Percentiles rank a stretch among this genome's conserved stretches.
These are phyloP conservation scores for Allacma fusca DNA, from an alignment of 2,888 invertebrate species.

Conservation along the genomic window DNA sequence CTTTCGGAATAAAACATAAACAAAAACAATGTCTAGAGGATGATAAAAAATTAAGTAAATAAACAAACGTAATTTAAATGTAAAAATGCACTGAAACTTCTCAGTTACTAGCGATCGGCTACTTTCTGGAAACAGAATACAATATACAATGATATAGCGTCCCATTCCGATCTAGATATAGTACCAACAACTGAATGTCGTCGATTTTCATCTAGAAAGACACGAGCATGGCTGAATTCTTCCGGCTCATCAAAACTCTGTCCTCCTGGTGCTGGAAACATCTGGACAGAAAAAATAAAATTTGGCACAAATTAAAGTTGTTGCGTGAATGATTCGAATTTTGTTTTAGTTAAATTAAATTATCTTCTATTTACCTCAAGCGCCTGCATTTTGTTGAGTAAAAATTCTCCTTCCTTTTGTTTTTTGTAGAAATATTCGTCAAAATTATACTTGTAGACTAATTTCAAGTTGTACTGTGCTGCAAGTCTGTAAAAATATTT, in stretches of 20 bases:
- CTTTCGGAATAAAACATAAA: too few relatives aligned
- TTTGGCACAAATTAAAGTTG: not conserved
- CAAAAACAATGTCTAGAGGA: too few relatives aligned
- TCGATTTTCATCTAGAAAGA: constrained; percentile 67
- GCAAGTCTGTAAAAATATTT: constrained; percentile 65
- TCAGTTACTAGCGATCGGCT: not conserved
- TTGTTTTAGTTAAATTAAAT: too few relatives aligned
- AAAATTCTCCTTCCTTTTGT: constrained; percentile 68
- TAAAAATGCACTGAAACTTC: not conserved
- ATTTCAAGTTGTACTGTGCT: constrained; percentile 66
- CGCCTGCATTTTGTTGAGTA: constrained; percentile 81
- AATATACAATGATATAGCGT: constrained; percentile 70
- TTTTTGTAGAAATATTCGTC: constrained; percentile 79
- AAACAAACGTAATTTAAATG: too few relatives aligned
- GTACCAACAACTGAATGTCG: constrained; percentile 74
- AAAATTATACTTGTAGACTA: constrained; percentile 70
- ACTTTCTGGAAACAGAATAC: constrained; percentile 58
- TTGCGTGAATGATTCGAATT: not conserved
- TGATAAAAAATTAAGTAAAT: too few relatives aligned
- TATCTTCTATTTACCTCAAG: constrained; percentile 73
- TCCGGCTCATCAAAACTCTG: constrained; percentile 70
- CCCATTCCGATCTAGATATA: constrained; percentile 89
- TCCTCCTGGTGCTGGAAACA: constrained; percentile 71
- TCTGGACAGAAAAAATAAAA: constrained; percentile 63
- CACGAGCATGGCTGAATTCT: constrained; percentile 76